phyloP scores from a whole-genome alignment of 53 echinoderm and acorn worm genomes.

The Mesocentrotus franciscanus region DNA sequence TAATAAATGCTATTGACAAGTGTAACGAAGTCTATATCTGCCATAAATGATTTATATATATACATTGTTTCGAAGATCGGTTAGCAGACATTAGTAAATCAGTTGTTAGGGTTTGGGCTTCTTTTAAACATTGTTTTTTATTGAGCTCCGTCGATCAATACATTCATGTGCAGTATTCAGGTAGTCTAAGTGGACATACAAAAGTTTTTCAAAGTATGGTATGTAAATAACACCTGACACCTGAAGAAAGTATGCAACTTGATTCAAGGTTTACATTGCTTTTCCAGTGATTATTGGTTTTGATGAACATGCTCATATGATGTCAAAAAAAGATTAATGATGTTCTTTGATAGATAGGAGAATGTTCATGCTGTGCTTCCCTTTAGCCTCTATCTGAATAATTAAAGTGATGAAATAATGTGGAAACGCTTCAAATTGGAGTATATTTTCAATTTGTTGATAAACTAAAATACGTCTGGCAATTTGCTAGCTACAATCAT shows the following conservation, averaged over 20 bases:
- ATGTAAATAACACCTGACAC: not conserved
- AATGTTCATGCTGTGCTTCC: not conserved
- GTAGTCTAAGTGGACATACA: not conserved
- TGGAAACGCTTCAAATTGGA: not conserved
- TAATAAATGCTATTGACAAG: not conserved
- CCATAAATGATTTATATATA: not conserved
- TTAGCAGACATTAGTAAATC: not conserved
- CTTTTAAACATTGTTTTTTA: not conserved
- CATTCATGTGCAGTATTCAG: not conserved
- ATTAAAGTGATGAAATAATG: not conserved
- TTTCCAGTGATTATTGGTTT: not conserved
- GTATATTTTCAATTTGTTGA: not conserved
- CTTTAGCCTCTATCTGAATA: not conserved
- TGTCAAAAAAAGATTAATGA: not conserved
- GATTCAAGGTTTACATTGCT: not conserved
- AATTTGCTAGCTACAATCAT: not conserved
- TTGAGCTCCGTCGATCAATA: not conserved
- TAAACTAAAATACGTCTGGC: not conserved
- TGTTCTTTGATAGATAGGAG: not conserved
- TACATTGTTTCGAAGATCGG: not conserved
- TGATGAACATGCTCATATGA: not conserved
- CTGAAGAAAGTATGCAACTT: not conserved
- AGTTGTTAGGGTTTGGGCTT: not conserved
- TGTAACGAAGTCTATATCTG: not conserved
- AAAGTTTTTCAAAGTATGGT: not conserved